A percentile compares a stretch with the other conserved stretches of the same genome.
phyloP scores from a whole-genome alignment of 1,140 invertebrate species.

The Lepidurus couesii region DNA sequence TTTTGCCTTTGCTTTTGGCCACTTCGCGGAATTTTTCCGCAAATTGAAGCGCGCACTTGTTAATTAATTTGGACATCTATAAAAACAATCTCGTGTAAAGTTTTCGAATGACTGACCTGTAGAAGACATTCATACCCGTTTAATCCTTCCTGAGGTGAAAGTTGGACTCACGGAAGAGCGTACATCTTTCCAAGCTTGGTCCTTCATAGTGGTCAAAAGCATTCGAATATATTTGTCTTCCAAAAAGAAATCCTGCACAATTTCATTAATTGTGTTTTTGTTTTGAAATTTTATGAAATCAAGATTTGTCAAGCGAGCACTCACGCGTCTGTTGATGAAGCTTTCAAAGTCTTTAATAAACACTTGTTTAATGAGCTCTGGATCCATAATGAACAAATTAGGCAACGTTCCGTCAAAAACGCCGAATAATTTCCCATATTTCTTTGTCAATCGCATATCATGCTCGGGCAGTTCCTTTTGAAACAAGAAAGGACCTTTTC shows the following conservation, averaged over 20 bases:
- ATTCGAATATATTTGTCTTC: conserved; percentile 29
- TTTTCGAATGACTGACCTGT: background rate
- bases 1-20: conserved; percentile 14
- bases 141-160: conserved; percentile 46
- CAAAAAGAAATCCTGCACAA: conserved; percentile 9
- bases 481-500: background rate
- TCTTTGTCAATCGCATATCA: conserved; percentile 25
- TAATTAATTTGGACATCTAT: conserved; percentile 31
- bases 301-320: background rate
- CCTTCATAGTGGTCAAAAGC: conserved; percentile 33
- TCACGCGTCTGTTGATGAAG: conserved; percentile 46
- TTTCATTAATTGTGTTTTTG: background rate
- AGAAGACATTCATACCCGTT: conserved; percentile 12
- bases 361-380: conserved; percentile 52
- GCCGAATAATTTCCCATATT: conserved; percentile 34
- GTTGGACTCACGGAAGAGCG: conserved; percentile 52
- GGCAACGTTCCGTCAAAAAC: conserved; percentile 29
- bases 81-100: background rate
- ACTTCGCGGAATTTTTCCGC: background rate
- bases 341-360: conserved; percentile 54
- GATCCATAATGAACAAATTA: conserved; percentile 41
- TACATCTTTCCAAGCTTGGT: conserved; percentile 52
- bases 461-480: conserved; percentile 29
- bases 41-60: conserved; percentile 1
- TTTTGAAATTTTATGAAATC: no score